Base-by-base conservation (phyloP, 1,140 invertebrate genomes). In the Chironomus tepperi region DNA sequence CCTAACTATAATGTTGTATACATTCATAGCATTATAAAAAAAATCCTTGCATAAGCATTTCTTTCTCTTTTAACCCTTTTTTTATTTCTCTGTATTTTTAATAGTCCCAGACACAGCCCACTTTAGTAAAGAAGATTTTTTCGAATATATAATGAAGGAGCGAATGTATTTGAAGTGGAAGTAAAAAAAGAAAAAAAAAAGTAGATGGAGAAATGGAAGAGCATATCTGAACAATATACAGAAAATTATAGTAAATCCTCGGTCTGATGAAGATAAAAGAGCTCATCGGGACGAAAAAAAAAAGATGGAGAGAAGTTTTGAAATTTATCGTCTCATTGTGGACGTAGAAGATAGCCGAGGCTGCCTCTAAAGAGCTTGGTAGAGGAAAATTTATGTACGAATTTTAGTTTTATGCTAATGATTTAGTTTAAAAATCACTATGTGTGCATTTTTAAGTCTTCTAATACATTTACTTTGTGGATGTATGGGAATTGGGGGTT, bases 171-270 rank as follows among this genome's bases (percentile, higher is more conserved):
- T 34, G 24, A 5, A 34, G 24, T 34, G 24, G 24, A 34, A 34
- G 24, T 34, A 34, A 34, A n/a, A n/a, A n/a, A n/a, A n/a, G n/a
- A n/a, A n/a, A n/a, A n/a, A n/a, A n/a, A n/a, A n/a, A 34, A 34
- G 24, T 34, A 34, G 24, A 34, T 34, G 24, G 24, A 34, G 24
- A 34, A 34, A 34, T 34, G 24, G 24, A 34, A 34, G 24, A 34
- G 24, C 24, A 34, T 34, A 34, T 34, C 24, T 34, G 24, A 34
- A 34, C 24, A 34, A 34, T 34, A 34, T 57, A 57, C n/a, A 57
- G 47, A 57, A 70, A 70, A 70, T 70, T 70, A 70, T 70, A 70
- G 65, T 70, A 70, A 70, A 70, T 70, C 65, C 65, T 70, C 65
- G 16, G 19, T 70, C 19, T 70, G 19, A 70, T 57, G 47, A 57